phyloP scores from a whole-genome alignment of 2,113 vertebrate species.

The Phrynocephalus versicolor region DNA sequence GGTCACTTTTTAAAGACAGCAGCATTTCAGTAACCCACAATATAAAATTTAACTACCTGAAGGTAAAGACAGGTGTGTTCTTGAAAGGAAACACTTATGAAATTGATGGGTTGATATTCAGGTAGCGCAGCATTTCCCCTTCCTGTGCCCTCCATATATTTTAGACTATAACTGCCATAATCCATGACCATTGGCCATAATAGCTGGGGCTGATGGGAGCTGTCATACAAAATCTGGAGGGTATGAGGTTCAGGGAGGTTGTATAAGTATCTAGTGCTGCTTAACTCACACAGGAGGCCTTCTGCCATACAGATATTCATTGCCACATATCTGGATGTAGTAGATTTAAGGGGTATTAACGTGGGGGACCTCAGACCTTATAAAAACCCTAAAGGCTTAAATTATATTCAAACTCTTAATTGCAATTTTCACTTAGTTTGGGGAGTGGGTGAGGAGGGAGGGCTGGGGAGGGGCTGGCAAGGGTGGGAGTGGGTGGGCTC shows the following conservation, averaged over 20 bases:
- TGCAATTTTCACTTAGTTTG: constrained; percentile 1
- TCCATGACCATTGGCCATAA: not conserved
- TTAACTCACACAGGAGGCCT: not conserved
- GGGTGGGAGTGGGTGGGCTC: constrained; percentile 6
- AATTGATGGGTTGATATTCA: not conserved
- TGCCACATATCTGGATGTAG: not conserved
- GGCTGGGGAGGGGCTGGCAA: constrained; percentile 17
- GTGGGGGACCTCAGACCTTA: not conserved
- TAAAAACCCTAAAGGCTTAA: not conserved
- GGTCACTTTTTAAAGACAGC: not conserved
- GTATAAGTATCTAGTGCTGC: not conserved
- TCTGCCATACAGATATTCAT: not conserved
- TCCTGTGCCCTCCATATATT: not conserved
- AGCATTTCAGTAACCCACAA: not conserved
- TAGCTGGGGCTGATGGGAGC: not conserved
- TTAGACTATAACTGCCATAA: not conserved
- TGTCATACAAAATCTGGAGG: not conserved
- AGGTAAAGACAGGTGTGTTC: not conserved
- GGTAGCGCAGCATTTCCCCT: not conserved
- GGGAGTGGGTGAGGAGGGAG: constrained; percentile 1
- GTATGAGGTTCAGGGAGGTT: not conserved
- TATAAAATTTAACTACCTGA: not conserved
- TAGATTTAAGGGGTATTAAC: not conserved
- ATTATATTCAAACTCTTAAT: not conserved
- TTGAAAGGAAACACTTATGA: not conserved